These are phyloP conservation scores for Megalopta genalis DNA, from an alignment of 1,140 invertebrate genomes.

Conservation along the genomic window DNA sequence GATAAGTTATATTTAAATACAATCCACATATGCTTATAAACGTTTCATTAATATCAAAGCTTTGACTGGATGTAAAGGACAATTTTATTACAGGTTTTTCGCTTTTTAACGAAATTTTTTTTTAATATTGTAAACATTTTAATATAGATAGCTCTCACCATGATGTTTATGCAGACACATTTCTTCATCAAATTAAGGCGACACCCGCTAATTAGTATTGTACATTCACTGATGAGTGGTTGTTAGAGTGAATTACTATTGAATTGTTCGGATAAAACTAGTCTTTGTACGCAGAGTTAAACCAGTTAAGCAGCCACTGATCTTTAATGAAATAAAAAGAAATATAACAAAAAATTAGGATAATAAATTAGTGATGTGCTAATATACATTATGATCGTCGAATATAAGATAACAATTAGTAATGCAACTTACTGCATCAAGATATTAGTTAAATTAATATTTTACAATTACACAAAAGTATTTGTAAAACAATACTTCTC, in stretches of 20 bases:
- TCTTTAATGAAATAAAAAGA: slow-evolving; percentile 56
- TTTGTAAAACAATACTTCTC: not conserved
- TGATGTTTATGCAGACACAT: not conserved
- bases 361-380: slow-evolving; percentile 31
- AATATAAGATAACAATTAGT: not conserved
- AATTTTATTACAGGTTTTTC: slow-evolving; percentile 7
- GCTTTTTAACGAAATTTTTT: not conserved
- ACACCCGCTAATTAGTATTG: slow-evolving; percentile 4
- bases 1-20: not conserved
- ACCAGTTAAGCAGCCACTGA: slow-evolving; percentile 67
- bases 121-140: slow-evolving; percentile 12
- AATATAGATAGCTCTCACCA: slow-evolving; percentile 9
- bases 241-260: slow-evolving; percentile 45
- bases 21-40: not conserved
- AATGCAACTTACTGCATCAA: not conserved
- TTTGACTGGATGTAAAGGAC: not conserved
- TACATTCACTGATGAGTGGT: slow-evolving; percentile 24
- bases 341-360: slow-evolving; percentile 55
- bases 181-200: slow-evolving; percentile 20
- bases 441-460: not conserved
- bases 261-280: slow-evolving; percentile 63
- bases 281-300: slow-evolving; percentile 66
- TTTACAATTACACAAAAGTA: not conserved
- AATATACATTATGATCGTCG: slow-evolving; percentile 23
- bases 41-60: not conserved